A percentile compares a stretch with the other conserved stretches of the same genome.
phyloP scores from a whole-genome alignment of 2,113 vertebrate species.

The Notechis scutatus region DNA sequence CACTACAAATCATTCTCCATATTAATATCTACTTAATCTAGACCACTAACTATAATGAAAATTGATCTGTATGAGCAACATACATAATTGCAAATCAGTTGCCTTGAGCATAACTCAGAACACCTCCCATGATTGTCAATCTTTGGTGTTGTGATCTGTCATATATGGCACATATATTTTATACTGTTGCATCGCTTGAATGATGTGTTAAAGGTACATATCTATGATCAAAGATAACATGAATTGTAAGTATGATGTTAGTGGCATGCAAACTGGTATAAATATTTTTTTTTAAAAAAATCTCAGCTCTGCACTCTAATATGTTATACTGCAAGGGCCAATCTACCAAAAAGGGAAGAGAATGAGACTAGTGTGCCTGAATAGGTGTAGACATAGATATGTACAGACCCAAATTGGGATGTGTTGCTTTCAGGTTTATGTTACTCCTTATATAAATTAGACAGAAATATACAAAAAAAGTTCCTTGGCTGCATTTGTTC shows the following conservation, averaged over 20 bases:
- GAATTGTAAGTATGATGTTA: neutral
- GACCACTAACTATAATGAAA: neutral
- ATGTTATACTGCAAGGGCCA: neutral
- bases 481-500: neutral
- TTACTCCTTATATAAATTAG: neutral
- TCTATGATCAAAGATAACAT: neutral
- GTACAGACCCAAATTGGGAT: neutral
- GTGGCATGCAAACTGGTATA: neutral
- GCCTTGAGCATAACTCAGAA: neutral
- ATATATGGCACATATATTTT: neutral
- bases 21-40: neutral
- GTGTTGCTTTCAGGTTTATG: neutral
- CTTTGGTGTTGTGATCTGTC: neutral
- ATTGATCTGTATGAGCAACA: neutral
- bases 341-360: neutral
- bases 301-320: neutral
- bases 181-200: neutral
- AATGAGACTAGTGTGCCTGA: neutral
- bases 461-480: neutral
- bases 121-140: neutral
- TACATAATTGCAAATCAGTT: neutral
- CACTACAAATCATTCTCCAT: neutral
- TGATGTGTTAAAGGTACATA: neutral
- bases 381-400: neutral
- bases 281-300: neutral